phyloP scores from a whole-genome alignment of 2,113 vertebrate genomes.

The Chionodraco myersi region DNA sequence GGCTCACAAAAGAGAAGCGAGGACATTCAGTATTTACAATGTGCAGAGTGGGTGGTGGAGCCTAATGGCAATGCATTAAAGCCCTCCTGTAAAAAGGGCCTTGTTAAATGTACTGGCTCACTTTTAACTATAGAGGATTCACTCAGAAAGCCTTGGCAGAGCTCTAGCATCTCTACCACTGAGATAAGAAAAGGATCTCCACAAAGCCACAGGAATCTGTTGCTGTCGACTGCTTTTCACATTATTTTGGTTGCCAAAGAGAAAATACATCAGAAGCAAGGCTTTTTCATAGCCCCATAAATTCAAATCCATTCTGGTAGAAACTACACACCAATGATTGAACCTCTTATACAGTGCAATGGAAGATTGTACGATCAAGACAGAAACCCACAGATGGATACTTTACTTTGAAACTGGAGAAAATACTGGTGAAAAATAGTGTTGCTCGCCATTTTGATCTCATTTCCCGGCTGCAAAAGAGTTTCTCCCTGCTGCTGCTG shows the following conservation, averaged over 20 bases:
- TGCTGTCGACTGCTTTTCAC: neutral
- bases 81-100: constrained; percentile 24
- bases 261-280: neutral
- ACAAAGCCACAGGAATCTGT: constrained; percentile 1
- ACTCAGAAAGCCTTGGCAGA: constrained; percentile 28
- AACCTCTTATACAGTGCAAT: neutral
- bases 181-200: constrained; percentile 6
- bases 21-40: constrained; percentile 57
- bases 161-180: neutral
- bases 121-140: constrained; percentile 56
- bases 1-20: constrained; percentile 8
- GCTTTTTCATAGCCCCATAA: neutral
- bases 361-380: too few species aligned
- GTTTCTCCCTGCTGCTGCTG: constrained; percentile 45
- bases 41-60: constrained; percentile 34
- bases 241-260: neutral
- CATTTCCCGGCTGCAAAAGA: constrained; percentile 9
- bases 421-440: constrained; percentile 10
- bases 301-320: neutral
- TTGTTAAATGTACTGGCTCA: constrained; percentile 43
- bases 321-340: neutral
- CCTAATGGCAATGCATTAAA: constrained; percentile 40
- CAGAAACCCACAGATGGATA: too few species aligned
- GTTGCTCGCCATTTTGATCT: constrained; percentile 17
- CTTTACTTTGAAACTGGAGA: too few species aligned